Conservation (phyloP, 64 coral and sea anemone genomes). For the Dendrophyllia cribrosa region DNA sequence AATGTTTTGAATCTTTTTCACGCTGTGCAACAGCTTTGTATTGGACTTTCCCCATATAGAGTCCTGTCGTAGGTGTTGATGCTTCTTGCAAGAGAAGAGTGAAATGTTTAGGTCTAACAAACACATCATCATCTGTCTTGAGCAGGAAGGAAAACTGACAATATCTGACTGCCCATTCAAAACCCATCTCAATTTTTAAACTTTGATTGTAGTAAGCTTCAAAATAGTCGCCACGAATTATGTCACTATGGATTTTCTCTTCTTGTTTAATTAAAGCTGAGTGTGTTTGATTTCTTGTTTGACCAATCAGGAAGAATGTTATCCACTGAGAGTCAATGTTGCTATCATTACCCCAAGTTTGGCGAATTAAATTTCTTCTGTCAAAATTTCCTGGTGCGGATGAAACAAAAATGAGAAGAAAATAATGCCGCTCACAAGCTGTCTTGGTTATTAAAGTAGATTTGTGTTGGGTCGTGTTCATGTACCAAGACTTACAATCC, state of each 20-base stretch:
- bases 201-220: conserved; percentile 48
- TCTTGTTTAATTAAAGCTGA: conserved; percentile 20
- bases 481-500: neutral
- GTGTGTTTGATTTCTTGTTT: conserved; percentile 32
- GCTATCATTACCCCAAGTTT: conserved; percentile 60
- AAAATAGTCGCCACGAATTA: conserved; percentile 45
- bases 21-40: neutral
- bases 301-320: conserved; percentile 56
- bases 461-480: neutral
- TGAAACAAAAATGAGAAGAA: conserved; percentile 62
- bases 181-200: conserved; percentile 54
- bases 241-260: conserved; percentile 44
- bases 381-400: conserved; percentile 52
- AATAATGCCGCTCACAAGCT: conserved; percentile 3
- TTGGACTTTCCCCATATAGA: conserved; percentile 66
- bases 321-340: neutral
- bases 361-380: conserved; percentile 55
- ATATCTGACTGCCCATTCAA: conserved; percentile 71
- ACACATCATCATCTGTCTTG: conserved; percentile 69
- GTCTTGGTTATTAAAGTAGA: neutral
- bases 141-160: conserved; percentile 63
- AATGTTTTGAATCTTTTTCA: neutral
- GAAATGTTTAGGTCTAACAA: conserved; percentile 36
- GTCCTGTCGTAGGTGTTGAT: neutral
- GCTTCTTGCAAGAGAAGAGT: conserved; percentile 5